These are phyloP conservation scores for Bombyx huttoni DNA, from an alignment of 2,888 invertebrate genomes.

Conservation along the genomic window DNA sequence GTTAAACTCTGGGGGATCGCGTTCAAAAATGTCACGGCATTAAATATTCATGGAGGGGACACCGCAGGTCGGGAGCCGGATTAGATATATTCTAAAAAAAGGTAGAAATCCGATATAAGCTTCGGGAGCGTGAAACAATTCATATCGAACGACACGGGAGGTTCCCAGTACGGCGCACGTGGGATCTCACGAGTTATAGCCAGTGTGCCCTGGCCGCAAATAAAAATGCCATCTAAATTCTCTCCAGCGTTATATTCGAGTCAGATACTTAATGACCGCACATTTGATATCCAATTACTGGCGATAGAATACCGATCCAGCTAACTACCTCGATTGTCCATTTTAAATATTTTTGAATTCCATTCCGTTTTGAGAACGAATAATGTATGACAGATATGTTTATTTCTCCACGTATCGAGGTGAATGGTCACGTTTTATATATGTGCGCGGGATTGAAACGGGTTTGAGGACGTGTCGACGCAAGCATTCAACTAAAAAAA, in stretches of 20 bases:
- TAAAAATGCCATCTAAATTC: constrained; percentile 42
- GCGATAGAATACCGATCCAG: constrained; percentile 16
- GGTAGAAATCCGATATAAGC: constrained; percentile 24
- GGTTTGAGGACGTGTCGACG: constrained; percentile 39
- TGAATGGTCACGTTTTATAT: constrained; percentile 57
- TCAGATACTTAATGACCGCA: constrained; percentile 29
- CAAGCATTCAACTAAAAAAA: constrained; percentile 31
- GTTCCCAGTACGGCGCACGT: constrained; percentile 10
- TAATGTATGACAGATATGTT: constrained; percentile 38
- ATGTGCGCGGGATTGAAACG: constrained; percentile 45
- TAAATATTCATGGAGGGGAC: constrained; percentile 61
- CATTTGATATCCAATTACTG: constrained; percentile 32
- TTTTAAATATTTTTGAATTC: constrained; percentile 28
- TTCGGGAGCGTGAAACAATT: constrained; percentile 34
- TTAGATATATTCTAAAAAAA: constrained; percentile 47
- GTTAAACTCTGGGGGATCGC: constrained; percentile 14
- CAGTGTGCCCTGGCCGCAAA: constrained; percentile 18
- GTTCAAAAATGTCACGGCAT: constrained; percentile 42
- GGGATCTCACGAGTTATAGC: constrained; percentile 18
- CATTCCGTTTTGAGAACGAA: constrained; percentile 20
- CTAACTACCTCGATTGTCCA: constrained; percentile 22
- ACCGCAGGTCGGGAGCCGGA: constrained; percentile 36
- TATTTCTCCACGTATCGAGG: constrained; percentile 32
- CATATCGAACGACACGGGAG: constrained; percentile 16
- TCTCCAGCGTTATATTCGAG: constrained; percentile 12